Conservation (phyloP, 2,888 invertebrate species). For the Eristalis arbustorum region DNA sequence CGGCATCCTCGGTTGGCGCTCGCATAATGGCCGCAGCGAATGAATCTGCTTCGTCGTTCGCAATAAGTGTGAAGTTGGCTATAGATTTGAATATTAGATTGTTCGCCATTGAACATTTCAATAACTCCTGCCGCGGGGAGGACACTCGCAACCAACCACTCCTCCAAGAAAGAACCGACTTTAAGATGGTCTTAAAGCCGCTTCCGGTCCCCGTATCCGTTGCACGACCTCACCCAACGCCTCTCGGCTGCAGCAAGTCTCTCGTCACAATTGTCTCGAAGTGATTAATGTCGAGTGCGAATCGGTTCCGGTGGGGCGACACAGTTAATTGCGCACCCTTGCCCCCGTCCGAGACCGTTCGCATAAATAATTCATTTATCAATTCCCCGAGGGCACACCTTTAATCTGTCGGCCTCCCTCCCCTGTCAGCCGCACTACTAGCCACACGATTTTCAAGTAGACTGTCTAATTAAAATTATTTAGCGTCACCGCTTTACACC, state of each 20-base stretch:
- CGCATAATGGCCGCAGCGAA: neutral
- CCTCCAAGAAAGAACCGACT: neutral
- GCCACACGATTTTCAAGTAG: constrained; percentile 68
- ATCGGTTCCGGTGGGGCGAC: constrained; percentile 60
- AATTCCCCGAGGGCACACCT: constrained; percentile 46
- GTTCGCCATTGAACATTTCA: neutral
- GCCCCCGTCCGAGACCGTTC: neutral
- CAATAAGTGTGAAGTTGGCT: constrained; percentile 34
- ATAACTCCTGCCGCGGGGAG: neutral
- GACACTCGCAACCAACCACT: neutral
- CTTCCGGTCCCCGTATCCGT: neutral
- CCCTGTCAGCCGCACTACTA: neutral
- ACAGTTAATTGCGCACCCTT: constrained; percentile 55
- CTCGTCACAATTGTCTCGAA: constrained; percentile 8
- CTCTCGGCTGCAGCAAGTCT: neutral
- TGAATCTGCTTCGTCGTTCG: neutral
- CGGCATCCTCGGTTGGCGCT: neutral
- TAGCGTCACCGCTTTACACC: constrained; percentile 68
- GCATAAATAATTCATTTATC: constrained; percentile 66
- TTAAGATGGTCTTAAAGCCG: neutral
- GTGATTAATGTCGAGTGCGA: constrained; percentile 43
- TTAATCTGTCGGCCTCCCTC: constrained; percentile 4
- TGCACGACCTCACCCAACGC: neutral
- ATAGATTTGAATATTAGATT: constrained; percentile 20
- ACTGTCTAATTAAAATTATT: constrained; percentile 70